Percentiles rank a stretch among this genome's conserved stretches.
phyloP scores from a whole-genome alignment of 2,888 invertebrate genomes.

The Eristalis intricaria region DNA sequence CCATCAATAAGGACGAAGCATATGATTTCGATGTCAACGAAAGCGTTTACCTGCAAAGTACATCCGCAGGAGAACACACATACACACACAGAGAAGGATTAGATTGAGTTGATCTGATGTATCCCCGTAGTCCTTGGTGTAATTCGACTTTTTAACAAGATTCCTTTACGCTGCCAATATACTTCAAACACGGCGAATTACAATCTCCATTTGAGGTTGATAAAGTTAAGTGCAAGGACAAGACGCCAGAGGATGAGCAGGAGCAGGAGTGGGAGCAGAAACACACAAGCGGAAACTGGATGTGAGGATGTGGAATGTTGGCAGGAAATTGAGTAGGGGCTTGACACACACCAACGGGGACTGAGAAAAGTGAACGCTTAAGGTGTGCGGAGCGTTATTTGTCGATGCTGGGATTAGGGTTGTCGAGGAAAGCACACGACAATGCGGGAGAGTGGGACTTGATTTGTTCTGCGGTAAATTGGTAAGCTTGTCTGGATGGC shows the following conservation, averaged over 20 bases:
- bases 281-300: background rate
- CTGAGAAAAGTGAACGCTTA: conserved; percentile 8
- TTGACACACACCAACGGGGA: conserved; percentile 30
- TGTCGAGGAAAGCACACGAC: background rate
- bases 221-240: conserved; percentile 58
- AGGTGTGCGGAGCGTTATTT: background rate
- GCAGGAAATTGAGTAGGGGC: conserved; percentile 18
- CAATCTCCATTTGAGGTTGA: conserved; percentile 69
- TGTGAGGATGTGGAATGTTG: background rate
- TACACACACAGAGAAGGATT: background rate
- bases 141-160: conserved; percentile 72
- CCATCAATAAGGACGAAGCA: conserved; percentile 51
- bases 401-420: background rate
- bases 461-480: background rate
- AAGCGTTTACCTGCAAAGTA: conserved; percentile 39
- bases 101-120: conserved; percentile 63
- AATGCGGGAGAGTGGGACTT: background rate
- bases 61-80: conserved; percentile 20
- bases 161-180: conserved; percentile 67
- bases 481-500: background rate
- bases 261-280: background rate
- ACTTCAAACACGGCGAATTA: conserved; percentile 64
- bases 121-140: conserved; percentile 62
- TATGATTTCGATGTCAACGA: conserved; percentile 65
- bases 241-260: conserved; percentile 22